Base-by-base conservation (phyloP, 2,888 invertebrate species). In the Tetanocera ferruginea region DNA sequence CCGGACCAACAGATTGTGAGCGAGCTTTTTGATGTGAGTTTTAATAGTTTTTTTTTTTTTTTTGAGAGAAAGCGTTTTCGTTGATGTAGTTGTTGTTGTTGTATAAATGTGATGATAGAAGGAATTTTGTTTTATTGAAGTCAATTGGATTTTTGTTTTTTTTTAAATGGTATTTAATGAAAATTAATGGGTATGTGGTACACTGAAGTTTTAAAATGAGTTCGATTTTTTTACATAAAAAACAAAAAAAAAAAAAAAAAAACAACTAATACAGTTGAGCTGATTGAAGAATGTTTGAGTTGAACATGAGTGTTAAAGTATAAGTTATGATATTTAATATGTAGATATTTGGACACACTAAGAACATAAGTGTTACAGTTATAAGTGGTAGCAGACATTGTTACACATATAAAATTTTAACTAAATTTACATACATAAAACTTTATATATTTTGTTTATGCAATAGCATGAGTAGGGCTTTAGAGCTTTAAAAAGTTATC, bases 1-100 rank as follows among this genome's bases (percentile, higher is more conserved):
- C 91, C 66, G 94, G 94, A 81, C 94, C 94, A 84, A 94, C 93
- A 79, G 94, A 94, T 88, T 94, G 93, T 78, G 94, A 94, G 85
- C 94, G 93, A 88, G 91, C 93, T 90, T 81, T 81, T 78, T 71
- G 51, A 60, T 77, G 76, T 80, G 25, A n/a, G 9, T 34, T 57
- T n/a, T 69, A 80, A 79, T 81, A 80, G 43, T 57, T 3, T 17
- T 43, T 43, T 51, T 75, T 72, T 43, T 23, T 51, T 69, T 57
- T 79, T 81, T n/a, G n/a, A n/a, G n/a, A n/a, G n/a, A 78, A 71
- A 52, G 70, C 51, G 28, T 70, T 70, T 34, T 49, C 34, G 60
- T 79, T 81, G 78, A 79, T 79, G 74, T 75, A 25, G 64, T 75
- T 71, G 66, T 74, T 76, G 76, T 76, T 57, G 62, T 69, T 51